Evolutionary conservation across 2,797 vertebrate genomes (phyloP), one percentile per base, ranked within the genome.

Genomic region (Phyllotis vaccarum): DNA sequence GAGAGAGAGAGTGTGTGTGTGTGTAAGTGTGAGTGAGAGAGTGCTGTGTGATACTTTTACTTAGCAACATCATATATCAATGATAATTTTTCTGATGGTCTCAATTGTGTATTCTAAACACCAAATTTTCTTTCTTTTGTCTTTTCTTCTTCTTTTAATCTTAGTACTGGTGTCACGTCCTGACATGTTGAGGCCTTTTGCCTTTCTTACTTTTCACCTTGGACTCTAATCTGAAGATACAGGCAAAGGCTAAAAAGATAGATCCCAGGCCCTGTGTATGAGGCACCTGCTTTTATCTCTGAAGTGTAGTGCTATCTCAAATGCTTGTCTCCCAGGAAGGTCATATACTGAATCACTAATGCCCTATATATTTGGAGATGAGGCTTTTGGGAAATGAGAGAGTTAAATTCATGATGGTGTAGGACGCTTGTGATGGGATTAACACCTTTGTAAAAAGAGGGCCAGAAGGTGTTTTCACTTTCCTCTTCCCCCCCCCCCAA

Each of bases 41-140:
- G 5, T 83, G n/a, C 31, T 75, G 12, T 43, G n/a, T 75, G 86
- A 72, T 72, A 72, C 70, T 94, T 95, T 96, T 62, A 52, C 75
- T 92, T 96, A 68, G 34, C 60, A 96, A 58, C 12, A 78, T 49
- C 60, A 83, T 56, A 40, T 37, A 76, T 58, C 40, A 62, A 87
- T 82, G 89, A 93, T 83, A 80, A 49, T 79, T 90, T 66, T 87
- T 95, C 58, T 88, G 82, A 76, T 94, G 87, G 85, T 88, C 91
- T 85, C 87, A 96, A 96, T 95, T 95, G 95, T 60, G 43, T 95
- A 85, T 66, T 90, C 46, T 81, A 94, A 95, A 66, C 82, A 86
- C 46, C 27, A 46, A 40, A 29, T 80, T 60, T 58, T 40, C 10
- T 56, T 52, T 27, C 12, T 19, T n/a, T n/a, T n/a, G n/a, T n/a